These are phyloP conservation scores for Lucilia cuprina DNA, from an alignment of 1,140 invertebrate species.

Conservation along the genomic window DNA sequence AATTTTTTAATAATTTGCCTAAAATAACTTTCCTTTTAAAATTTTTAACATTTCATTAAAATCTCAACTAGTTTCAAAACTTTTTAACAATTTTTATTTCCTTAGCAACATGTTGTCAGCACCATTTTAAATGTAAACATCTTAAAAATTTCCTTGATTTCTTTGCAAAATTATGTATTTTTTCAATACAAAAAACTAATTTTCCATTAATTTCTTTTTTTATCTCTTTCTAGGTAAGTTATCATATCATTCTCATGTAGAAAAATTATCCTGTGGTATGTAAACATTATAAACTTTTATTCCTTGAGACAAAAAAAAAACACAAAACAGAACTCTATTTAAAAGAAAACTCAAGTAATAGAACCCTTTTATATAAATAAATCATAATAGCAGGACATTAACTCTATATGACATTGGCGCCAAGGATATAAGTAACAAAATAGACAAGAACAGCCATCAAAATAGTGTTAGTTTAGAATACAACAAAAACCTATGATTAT, in stretches of 20 bases:
- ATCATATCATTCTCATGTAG: background rate
- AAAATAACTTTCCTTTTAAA: no score
- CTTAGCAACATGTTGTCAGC: no score
- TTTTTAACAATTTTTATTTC: no score
- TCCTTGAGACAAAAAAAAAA: background rate
- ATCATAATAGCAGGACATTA: constrained; percentile 17
- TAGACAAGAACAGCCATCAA: background rate
- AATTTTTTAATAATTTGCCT: no score
- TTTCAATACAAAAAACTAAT: background rate
- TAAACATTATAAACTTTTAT: background rate
- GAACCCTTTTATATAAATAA: background rate
- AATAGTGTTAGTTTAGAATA: background rate
- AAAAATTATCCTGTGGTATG: background rate
- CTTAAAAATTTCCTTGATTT: no score
- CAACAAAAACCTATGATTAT: background rate
- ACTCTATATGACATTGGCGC: background rate
- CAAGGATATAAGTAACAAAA: background rate
- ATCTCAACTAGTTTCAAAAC: no score
- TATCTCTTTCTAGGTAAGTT: background rate
- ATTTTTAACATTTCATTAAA: no score
- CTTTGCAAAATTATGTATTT: no score
- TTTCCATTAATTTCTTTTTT: background rate
- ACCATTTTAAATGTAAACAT: no score
- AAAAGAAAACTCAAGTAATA: background rate
- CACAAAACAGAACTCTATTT: background rate